Conservation (phyloP, 2,113 vertebrate genomes). For the Calypte anna region DNA sequence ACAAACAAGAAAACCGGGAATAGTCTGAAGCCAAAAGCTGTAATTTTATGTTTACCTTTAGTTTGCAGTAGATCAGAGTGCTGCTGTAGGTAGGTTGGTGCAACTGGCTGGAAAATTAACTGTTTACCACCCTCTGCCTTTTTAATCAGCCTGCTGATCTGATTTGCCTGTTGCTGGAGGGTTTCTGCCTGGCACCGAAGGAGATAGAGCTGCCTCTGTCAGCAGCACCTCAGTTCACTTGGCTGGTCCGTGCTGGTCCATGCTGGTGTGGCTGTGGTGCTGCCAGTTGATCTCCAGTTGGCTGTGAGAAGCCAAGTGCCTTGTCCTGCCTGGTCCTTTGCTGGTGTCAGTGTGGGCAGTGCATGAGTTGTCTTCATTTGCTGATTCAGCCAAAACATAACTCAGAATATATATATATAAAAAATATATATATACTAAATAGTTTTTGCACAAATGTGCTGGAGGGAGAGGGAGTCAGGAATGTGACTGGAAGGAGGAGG, state of each 20-base stretch:
- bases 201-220: background rate
- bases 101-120: background rate
- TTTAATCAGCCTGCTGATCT: background rate
- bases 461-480: background rate
- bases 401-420: background rate
- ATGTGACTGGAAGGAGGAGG: background rate
- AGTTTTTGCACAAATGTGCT: background rate
- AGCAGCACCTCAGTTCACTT: background rate
- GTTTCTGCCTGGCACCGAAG: too few species aligned
- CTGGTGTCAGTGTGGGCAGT: background rate
- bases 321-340: background rate
- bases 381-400: background rate
- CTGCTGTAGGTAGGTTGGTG: background rate
- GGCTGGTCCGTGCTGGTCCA: background rate
- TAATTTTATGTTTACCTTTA: background rate
- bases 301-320: background rate
- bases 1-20: background rate
- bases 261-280: background rate
- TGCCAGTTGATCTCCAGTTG: accelerated
- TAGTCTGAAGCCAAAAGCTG: background rate
- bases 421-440: too few species aligned
- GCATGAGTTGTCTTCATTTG: background rate
- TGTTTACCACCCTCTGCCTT: background rate
- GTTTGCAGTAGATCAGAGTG: background rate
- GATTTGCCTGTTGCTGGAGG: background rate